Evolutionary conservation across 2,888 invertebrate species (phyloP).

Genomic region (Odontothrips loti): DNA sequence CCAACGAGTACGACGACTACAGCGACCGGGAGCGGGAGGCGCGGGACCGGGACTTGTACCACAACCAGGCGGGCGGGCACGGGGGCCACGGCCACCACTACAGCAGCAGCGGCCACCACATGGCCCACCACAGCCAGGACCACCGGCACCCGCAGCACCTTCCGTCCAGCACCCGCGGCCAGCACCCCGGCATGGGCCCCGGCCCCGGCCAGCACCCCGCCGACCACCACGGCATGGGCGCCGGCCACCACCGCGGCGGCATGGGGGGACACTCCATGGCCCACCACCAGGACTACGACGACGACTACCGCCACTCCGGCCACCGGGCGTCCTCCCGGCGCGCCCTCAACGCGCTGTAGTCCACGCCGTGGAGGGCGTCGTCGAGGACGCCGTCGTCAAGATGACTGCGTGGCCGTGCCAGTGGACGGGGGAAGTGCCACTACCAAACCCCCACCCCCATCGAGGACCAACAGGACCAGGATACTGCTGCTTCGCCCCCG

Average conservation of each 20-base stretch:
- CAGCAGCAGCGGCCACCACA: constrained; percentile 33
- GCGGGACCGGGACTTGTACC: not conserved
- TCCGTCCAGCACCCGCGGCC: constrained; percentile 29
- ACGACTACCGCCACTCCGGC: constrained; percentile 49
- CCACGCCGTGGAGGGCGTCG: constrained; percentile 42
- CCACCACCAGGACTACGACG: constrained; percentile 40
- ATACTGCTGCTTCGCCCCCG: constrained; percentile 39
- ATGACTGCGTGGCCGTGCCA: not conserved
- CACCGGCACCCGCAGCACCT: constrained; percentile 32
- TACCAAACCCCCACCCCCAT: constrained; percentile 46
- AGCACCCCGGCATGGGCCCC: constrained; percentile 2
- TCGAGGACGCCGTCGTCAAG: no score
- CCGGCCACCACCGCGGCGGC: constrained; percentile 47
- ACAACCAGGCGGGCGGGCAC: constrained; percentile 42
- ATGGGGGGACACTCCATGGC: constrained; percentile 50
- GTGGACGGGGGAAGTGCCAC: not conserved
- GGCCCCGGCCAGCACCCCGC: constrained; percentile 39
- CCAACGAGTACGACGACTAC: constrained; percentile 54
- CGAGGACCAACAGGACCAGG: constrained; percentile 48
- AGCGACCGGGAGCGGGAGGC: constrained; percentile 41
- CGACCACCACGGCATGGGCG: constrained; percentile 49
- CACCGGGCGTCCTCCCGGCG: constrained; percentile 61
- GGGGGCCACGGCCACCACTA: constrained; percentile 44
- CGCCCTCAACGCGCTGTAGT: constrained; percentile 71
- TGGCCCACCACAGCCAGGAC: constrained; percentile 38